Base-by-base conservation (phyloP, 2,888 invertebrate genomes). In the Lepidochrysops patricia region DNA sequence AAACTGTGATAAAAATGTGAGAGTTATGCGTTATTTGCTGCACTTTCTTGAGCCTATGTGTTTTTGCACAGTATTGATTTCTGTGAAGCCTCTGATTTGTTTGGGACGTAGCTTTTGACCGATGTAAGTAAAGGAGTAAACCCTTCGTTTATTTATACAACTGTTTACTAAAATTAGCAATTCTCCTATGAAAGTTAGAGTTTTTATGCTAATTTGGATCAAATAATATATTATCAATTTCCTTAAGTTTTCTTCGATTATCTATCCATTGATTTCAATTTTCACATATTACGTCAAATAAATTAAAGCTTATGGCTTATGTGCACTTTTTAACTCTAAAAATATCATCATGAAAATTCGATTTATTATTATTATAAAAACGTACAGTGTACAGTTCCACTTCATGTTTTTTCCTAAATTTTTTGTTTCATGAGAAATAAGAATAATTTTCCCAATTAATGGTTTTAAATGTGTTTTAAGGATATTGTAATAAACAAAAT, bases 31-130 rank as follows among this genome's bases (percentile, higher is more conserved):
- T 9, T 54, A 15, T 43, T 54, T 32, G 29, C 19, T 19, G 32
- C 32, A 13, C 29, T 32, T 19, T 15, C 9, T 54, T 4, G 29
- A 15, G 29, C 15, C 15, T 1, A 1, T 27, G 32, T 29, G 29
- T 54, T 54, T 54, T 29, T 54, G 32, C 54, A 32, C 15, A 12
- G 29, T 54, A 54, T 54, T 54, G 54, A 54, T 54, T 54, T 54
- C 19, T 29, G 15, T 15, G 29, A 15, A 13, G 54, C 19, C 43
- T 43, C 19, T 15, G 54, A 54, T 29, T 54, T 23, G 19, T 29
- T 54, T 32, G 19, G 37, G 43, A 19, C 27, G 54, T 19, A 25
- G 48, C 29, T 29, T 32, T 56, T 49, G 27, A 43, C 29, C 34
- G 35, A 15, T 58, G 54, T 61, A 49, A 27, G 34, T 63, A 29